Evolutionary conservation across 1,140 invertebrate species (phyloP).

Genomic region (Oreohelix idahoensis): DNA sequence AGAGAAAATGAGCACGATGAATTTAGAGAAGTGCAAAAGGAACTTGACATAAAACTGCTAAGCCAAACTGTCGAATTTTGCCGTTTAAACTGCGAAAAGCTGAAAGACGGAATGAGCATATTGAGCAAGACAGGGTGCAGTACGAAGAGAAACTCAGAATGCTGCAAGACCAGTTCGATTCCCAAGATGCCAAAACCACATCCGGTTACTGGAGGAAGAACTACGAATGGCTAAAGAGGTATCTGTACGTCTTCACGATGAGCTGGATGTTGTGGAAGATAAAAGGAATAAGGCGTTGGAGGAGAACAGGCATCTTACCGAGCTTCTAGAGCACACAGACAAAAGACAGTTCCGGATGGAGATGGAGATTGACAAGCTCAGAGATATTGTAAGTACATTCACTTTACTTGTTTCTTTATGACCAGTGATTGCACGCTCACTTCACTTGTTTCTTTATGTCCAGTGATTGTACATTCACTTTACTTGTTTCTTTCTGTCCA

Average conservation of each 20-base stretch:
- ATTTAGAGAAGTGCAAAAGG: constrained; percentile 83
- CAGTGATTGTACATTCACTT: no score
- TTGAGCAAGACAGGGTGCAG: constrained; percentile 85
- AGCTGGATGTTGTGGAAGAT: constrained; percentile 82
- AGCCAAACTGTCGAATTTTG: constrained; percentile 97
- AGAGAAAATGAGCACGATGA: constrained; percentile 96
- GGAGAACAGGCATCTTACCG: constrained; percentile 74
- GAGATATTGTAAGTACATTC: constrained; percentile 64
- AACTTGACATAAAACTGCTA: constrained; percentile 79
- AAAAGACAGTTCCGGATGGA: constrained; percentile 69
- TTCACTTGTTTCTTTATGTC: background rate
- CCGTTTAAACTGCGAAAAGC: constrained; percentile 98
- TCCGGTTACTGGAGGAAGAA: constrained; percentile 84
- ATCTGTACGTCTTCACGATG: constrained; percentile 78
- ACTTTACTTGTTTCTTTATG: no score
- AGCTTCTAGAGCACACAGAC: constrained; percentile 69
- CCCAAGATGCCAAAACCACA: constrained; percentile 66
- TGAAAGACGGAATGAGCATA: constrained; percentile 89
- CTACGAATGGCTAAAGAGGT: constrained; percentile 85
- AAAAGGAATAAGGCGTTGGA: constrained; percentile 76
- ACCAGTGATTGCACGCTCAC: background rate
- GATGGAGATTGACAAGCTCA: constrained; percentile 69
- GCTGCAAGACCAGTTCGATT: constrained; percentile 68
- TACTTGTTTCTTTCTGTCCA: no score
- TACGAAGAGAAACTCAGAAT: constrained; percentile 70